These are phyloP conservation scores for Lochmaea crataegi DNA, from an alignment of 2,888 invertebrate genomes.

Conservation along the genomic window DNA sequence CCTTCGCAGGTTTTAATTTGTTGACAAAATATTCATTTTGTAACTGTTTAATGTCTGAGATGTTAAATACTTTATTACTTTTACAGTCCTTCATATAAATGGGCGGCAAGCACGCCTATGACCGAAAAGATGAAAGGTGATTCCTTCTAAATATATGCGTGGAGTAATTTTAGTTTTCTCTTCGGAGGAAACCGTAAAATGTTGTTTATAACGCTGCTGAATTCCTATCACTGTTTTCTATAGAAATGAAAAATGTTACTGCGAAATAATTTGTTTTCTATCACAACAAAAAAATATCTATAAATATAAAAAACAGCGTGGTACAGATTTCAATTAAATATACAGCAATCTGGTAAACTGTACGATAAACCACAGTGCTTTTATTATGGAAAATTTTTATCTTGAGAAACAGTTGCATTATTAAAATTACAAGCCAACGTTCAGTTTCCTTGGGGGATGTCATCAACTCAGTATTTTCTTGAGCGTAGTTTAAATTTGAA, in stretches of 20 bases:
- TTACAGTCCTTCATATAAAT: background rate
- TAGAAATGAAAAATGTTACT: background rate
- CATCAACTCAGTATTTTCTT: too few species aligned
- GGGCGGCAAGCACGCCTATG: slow-evolving; percentile 32
- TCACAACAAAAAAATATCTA: background rate
- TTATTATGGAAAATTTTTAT: too few species aligned
- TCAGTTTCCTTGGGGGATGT: too few species aligned
- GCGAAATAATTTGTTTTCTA: background rate
- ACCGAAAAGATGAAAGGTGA: slow-evolving; percentile 48
- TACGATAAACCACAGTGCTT: background rate
- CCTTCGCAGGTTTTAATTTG: too few species aligned
- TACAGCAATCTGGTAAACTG: background rate
- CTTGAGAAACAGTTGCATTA: too few species aligned
- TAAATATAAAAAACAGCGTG: background rate
- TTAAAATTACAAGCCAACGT: too few species aligned
- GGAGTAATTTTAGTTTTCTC: slow-evolving; percentile 35
- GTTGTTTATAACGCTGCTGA: slow-evolving; percentile 30
- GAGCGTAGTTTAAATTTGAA: too few species aligned
- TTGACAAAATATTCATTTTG: too few species aligned
- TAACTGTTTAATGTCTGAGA: too few species aligned
- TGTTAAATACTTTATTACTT: too few species aligned
- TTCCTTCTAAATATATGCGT: slow-evolving; percentile 42
- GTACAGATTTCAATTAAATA: background rate
- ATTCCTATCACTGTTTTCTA: slow-evolving; percentile 23
- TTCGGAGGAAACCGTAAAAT: slow-evolving; percentile 29